Conservation (phyloP, 2,888 invertebrate species). For the Timema cristinae region DNA sequence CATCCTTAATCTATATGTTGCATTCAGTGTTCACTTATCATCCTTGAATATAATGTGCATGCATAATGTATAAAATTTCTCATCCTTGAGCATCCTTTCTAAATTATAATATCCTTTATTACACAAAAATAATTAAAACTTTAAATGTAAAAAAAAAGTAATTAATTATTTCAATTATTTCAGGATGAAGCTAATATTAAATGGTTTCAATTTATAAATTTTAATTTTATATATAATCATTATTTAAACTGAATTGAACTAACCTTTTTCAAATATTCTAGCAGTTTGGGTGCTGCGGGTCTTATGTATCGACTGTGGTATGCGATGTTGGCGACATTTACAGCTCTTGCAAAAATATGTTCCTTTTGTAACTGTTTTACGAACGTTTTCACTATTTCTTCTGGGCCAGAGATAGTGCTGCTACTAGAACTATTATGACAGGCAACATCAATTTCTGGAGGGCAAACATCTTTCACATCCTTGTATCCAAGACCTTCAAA, state of each 20-base stretch:
- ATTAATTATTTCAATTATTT: too few relatives aligned
- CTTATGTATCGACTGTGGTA: conserved; percentile 40
- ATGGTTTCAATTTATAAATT: too few relatives aligned
- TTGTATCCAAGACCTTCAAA: conserved; percentile 44
- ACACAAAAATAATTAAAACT: too few relatives aligned
- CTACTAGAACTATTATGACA: conserved; percentile 77
- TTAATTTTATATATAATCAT: too few relatives aligned
- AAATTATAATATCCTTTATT: too few relatives aligned
- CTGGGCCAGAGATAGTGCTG: conserved; percentile 74
- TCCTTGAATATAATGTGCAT: too few relatives aligned
- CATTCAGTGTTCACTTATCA: too few relatives aligned
- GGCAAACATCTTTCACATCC: conserved; percentile 41
- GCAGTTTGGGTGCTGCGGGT: conserved; percentile 46
- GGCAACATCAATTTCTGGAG: conserved; percentile 65
- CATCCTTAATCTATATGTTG: too few relatives aligned
- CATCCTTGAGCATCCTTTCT: too few relatives aligned
- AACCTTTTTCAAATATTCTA: conserved; percentile 45
- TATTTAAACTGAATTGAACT: neutral
- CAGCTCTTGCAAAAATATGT: conserved; percentile 36
- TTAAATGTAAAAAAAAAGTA: too few relatives aligned
- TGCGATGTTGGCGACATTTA: conserved; percentile 37
- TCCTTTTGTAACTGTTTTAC: conserved; percentile 51
- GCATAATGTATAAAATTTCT: too few relatives aligned
- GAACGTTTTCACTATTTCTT: conserved; percentile 56
- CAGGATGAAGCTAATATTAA: too few relatives aligned